phyloP scores from a whole-genome alignment of 2,797 vertebrate species.

The Chelon auratus region DNA sequence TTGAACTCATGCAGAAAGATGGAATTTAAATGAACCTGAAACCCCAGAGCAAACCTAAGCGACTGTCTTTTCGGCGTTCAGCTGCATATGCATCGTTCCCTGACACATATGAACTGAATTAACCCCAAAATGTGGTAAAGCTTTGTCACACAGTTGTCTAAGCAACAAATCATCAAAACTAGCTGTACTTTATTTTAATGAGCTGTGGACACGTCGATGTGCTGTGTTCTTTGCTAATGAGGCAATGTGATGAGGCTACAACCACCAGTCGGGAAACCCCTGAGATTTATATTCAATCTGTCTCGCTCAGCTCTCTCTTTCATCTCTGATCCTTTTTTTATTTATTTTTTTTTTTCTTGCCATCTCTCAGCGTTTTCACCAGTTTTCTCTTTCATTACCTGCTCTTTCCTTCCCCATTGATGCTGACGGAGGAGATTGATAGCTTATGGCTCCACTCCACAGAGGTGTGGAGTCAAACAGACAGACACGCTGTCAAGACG shows the following conservation, averaged over 20 bases:
- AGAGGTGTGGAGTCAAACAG: conserved; percentile 24
- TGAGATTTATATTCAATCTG: conserved; percentile 40
- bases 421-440: conserved; percentile 62
- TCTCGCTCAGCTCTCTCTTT: conserved; percentile 32
- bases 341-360: conserved; percentile 11
- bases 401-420: conserved; percentile 28
- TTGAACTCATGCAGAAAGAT: neutral
- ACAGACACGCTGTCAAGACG: conserved; percentile 39
- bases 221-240: conserved; percentile 41
- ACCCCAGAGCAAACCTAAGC: conserved; percentile 8
- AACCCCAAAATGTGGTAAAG: conserved; percentile 13
- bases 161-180: conserved; percentile 17
- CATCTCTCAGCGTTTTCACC: conserved; percentile 41
- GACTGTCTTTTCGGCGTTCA: neutral
- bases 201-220: conserved; percentile 16
- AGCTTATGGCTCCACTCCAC: conserved; percentile 41
- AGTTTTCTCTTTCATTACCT: conserved; percentile 49
- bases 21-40: neutral
- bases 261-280: conserved; percentile 31
- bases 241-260: conserved; percentile 34
- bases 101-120: conserved; percentile 4
- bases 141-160: conserved; percentile 1
- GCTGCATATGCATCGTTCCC: neutral
- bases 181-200: conserved; percentile 25
- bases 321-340: conserved; percentile 40